Evolutionary conservation across 2,113 vertebrate species (phyloP), one percentile per base, ranked within the genome.

Genomic region (Oncorhynchus keta): DNA sequence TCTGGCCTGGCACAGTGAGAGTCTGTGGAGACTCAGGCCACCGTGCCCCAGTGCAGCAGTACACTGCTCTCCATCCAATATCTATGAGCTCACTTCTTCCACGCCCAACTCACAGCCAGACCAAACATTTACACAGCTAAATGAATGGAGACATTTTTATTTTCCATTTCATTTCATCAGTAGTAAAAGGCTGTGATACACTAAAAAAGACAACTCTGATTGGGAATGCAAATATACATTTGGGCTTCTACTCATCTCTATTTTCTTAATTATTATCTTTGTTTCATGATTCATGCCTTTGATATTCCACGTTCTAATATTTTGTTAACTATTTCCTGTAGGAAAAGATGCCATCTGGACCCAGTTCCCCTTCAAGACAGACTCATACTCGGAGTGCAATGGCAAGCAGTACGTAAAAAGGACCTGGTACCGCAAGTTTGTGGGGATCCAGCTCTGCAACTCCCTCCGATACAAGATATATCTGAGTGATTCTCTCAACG

Each of bases 321-420:
- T 32, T 48, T 68, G 16, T 49, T 45, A 39, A n/a, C 49, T 35
- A 3, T 70, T 22, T 57, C 62, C 69, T 75, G 32, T 75, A 93
- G 97, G 97, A 80, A 99, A 97, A 90, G 96, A 97, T 71, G 97
- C 97, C 64, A 99, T 99, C 88, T 99, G 97, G 97, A 98, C 97
- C 0, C 94, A 97, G 93, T 97, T 97, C 74, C 93, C 93, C 13
- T 99, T 99, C 79, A 93, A 93, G 79, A 94, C 95, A 0, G 97
- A 98, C 87, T 87, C 92, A 1, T 95, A 95, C 83, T 98, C 97
- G 0, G 97, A 98, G 87, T 99, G 97, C 83, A 95, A 94, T 49
- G 97, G 97, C 62, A 97, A 96, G 74, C 96, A 97, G 85, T 99
- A 94, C 0, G 95, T 99, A 26, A 99, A n/a, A 99, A 95, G 97